Evolutionary conservation across 1,140 invertebrate species (phyloP), one percentile per base, ranked within the genome.

Genomic region (Tribolium madens): DNA sequence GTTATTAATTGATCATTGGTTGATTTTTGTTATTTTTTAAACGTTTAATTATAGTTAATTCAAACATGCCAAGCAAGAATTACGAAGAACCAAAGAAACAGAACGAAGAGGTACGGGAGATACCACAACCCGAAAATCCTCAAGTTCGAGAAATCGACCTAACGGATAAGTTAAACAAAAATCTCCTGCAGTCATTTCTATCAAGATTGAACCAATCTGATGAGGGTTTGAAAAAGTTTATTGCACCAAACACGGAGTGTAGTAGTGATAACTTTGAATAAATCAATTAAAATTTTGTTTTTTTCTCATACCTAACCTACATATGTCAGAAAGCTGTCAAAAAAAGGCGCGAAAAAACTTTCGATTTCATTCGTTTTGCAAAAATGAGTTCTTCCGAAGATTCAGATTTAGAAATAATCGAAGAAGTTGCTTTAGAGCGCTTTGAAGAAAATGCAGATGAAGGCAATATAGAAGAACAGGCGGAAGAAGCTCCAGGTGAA

Each of bases 81-180:
- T 57, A 57, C 18, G 52, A 57, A 50, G 10, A 57, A 21, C 4
- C 52, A 57, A 18, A 7, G 18, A 57, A 57, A 57, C 21, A 26
- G 3, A 9, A 9, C 17, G 18, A 57, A 21, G 50, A n/a, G n/a
- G n/a, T n/a, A 14, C 15, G 6, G 26, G 18, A 47, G 10, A 47
- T 9, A 2, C 12, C 31, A 33, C 48, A 50, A 42, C 12, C 4
- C 26, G 9, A 68, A 60, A 69, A 75, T 73, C 9, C 36, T 42
- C 36, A 42, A 57, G 75, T 72, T 21, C 26, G 88, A 17, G 90
- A 91, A 87, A 84, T 89, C 76, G 90, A 88, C 10, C 89, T 89
- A 84, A 92, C 90, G 0, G 91, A 92, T 83, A 88, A 87, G 69
- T 79, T 92, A 31, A 92, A 92, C 80, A 91, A 91, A 81, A 88